Conservation (phyloP, 2,888 invertebrate genomes). For the Orthosia gracilis region DNA sequence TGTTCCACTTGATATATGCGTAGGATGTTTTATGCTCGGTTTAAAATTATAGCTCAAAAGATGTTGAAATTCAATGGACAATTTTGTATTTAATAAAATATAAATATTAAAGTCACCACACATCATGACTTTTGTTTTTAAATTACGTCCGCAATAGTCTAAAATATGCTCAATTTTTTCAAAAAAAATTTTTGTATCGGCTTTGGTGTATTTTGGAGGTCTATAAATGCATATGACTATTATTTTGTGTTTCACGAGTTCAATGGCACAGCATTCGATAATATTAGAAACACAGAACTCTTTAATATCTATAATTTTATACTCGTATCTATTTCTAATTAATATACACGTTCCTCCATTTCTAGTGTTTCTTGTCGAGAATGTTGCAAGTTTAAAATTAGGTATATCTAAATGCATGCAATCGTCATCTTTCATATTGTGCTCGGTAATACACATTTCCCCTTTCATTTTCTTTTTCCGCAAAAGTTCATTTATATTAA, state of each 20-base stretch:
- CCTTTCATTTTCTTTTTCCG: not conserved
- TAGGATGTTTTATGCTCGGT: slow-evolving; percentile 4
- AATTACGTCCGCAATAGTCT: not conserved
- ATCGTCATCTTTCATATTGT: slow-evolving; percentile 13
- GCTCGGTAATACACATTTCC: slow-evolving; percentile 1
- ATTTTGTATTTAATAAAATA: not conserved
- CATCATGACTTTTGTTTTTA: not conserved
- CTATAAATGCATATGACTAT: not conserved
- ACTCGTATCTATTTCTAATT: slow-evolving; percentile 5
- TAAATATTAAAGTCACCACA: not conserved
- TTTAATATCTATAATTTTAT: not conserved
- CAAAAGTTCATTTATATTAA: not conserved
- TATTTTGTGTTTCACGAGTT: not conserved
- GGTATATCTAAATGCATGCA: slow-evolving; percentile 1
- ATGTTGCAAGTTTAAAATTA: slow-evolving; percentile 4
- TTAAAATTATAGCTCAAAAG: not conserved
- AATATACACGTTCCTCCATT: slow-evolving; percentile 11
- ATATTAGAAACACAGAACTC: not conserved
- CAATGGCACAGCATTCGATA: slow-evolving; percentile 14
- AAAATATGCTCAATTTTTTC: not conserved
- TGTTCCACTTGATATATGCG: slow-evolving; percentile 6
- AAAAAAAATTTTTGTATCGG: not conserved
- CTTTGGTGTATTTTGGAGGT: slow-evolving; percentile 1
- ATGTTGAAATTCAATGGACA: slow-evolving; percentile 6
- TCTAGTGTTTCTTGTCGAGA: slow-evolving; percentile 8